A percentile compares a stretch with the other conserved stretches of the same genome.
Evolutionary conservation across 2,797 vertebrate species (phyloP).

Genomic region (Tinamus major): DNA sequence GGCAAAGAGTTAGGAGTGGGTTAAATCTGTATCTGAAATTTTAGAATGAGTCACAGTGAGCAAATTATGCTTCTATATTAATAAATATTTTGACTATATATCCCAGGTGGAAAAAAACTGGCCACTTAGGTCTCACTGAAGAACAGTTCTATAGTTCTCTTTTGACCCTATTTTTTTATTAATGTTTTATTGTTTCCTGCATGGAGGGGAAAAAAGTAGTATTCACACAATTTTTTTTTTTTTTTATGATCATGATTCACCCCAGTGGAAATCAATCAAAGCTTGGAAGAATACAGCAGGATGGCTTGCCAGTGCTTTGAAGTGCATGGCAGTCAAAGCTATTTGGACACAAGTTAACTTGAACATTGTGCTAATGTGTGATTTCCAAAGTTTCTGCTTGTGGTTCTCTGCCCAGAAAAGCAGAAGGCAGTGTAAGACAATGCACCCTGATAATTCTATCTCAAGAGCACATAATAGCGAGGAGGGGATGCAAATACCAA

Average conservation of each 20-base stretch:
- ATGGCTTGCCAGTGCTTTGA: slow-evolving; percentile 60
- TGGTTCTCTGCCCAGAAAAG: slow-evolving; percentile 48
- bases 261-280: slow-evolving; percentile 33
- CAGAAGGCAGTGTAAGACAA: neutral
- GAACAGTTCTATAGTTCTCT: neutral
- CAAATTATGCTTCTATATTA: neutral
- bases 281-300: slow-evolving; percentile 9
- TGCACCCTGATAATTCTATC: neutral
- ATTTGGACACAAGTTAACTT: slow-evolving; percentile 34
- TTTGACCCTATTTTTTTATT: slow-evolving; percentile 27
- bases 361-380: slow-evolving; percentile 38
- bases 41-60: neutral
- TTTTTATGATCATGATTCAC: slow-evolving; percentile 68
- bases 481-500: neutral
- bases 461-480: neutral
- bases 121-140: neutral
- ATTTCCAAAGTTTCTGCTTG: slow-evolving; percentile 50
- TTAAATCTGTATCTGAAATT: slow-evolving; percentile 14
- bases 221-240: slow-evolving; percentile 42
- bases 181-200: slow-evolving; percentile 55
- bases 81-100: slow-evolving; percentile 2
- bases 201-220: neutral
- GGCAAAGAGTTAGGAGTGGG: neutral
- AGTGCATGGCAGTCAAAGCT: slow-evolving; percentile 21
- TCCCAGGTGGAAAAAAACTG: slow-evolving; percentile 1